Conservation (phyloP, 2,113 vertebrate species). For the Drymodes brunneopygia region DNA sequence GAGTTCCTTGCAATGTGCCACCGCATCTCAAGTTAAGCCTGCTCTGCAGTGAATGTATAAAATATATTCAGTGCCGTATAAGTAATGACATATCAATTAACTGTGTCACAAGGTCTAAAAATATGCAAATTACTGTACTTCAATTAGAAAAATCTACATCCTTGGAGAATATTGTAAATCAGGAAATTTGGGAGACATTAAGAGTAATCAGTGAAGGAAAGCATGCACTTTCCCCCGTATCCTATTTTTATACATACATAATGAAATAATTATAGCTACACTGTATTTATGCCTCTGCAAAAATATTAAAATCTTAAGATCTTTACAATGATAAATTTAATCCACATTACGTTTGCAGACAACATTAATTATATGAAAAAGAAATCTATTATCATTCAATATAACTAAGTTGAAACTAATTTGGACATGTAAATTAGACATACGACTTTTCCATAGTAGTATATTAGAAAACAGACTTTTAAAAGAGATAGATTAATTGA, state of each 20-base stretch:
- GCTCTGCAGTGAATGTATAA: slow-evolving; percentile 66
- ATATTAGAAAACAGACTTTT: slow-evolving; percentile 52
- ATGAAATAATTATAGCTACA: slow-evolving; percentile 85
- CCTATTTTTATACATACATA: slow-evolving; percentile 85
- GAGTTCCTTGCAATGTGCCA: slow-evolving; percentile 63
- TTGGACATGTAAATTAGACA: slow-evolving; percentile 84
- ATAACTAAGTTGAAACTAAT: slow-evolving; percentile 83
- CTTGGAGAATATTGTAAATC: slow-evolving; percentile 85
- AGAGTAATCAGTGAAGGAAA: slow-evolving; percentile 84
- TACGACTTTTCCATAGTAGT: slow-evolving; percentile 53
- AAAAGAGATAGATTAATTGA: slow-evolving; percentile 65
- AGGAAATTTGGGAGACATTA: slow-evolving; percentile 86
- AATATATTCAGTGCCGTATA: slow-evolving; percentile 76
- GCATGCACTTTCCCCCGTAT: slow-evolving; percentile 76
- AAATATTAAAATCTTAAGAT: slow-evolving; percentile 83
- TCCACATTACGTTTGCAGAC: slow-evolving; percentile 77
- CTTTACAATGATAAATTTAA: slow-evolving; percentile 83
- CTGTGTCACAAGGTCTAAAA: slow-evolving; percentile 83
- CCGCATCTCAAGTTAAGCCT: slow-evolving; percentile 60
- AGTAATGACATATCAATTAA: slow-evolving; percentile 85
- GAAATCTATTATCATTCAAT: slow-evolving; percentile 80
- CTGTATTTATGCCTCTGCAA: slow-evolving; percentile 78
- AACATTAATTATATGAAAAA: slow-evolving; percentile 84
- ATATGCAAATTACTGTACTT: slow-evolving; percentile 86
- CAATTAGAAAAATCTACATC: slow-evolving; percentile 85